Conservation (phyloP, 2,113 vertebrate genomes). For the Merops nubicus region DNA sequence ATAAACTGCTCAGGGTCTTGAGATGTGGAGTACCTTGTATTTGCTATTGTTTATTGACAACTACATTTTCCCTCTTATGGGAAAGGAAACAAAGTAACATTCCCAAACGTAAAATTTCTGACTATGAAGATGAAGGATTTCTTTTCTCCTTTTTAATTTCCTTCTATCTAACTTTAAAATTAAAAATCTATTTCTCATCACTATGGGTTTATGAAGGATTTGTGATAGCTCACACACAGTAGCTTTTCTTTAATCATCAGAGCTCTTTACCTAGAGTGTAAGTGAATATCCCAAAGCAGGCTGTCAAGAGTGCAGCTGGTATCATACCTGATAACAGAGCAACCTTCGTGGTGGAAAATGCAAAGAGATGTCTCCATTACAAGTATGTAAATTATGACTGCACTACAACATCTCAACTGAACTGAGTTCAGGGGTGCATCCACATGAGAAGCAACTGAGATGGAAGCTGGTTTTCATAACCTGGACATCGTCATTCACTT, state of each 20-base stretch:
- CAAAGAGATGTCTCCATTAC: not conserved
- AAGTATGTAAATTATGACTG: not conserved
- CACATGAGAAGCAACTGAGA: not conserved
- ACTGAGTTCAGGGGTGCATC: not conserved
- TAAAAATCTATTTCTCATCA: not conserved
- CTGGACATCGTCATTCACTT: not conserved
- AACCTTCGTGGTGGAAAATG: not conserved
- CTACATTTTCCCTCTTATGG: not conserved
- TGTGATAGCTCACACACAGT: not conserved
- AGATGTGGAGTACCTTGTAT: not conserved
- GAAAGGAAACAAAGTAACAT: not conserved
- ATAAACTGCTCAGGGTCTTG: not conserved
- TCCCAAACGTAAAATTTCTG: not conserved
- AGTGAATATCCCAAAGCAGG: not conserved
- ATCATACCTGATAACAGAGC: not conserved
- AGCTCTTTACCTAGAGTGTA: not conserved
- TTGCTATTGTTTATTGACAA: not conserved
- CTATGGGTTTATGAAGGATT: not conserved
- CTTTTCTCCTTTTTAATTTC: not conserved
- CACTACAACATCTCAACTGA: not conserved
- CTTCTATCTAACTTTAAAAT: not conserved
- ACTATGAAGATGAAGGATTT: not conserved
- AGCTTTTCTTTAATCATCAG: not conserved
- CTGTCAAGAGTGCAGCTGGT: not conserved
- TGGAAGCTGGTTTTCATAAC: not conserved